phyloP scores from a whole-genome alignment of 2,888 invertebrate genomes.

The Caradrina kadenii region DNA sequence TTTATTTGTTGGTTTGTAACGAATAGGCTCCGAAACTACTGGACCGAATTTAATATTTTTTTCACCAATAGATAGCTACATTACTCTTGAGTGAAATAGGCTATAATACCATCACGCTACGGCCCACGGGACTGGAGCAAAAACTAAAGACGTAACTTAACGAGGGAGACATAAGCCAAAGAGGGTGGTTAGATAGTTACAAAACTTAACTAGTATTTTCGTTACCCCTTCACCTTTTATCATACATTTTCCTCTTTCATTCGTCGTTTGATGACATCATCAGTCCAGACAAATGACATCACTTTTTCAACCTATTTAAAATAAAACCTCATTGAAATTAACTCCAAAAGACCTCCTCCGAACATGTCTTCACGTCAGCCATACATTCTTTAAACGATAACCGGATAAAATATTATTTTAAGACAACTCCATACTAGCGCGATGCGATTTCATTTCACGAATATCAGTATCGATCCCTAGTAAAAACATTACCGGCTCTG shows the following conservation, averaged over 20 bases:
- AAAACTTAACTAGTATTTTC: not conserved
- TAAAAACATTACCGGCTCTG: too few species aligned
- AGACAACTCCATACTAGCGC: slow-evolving; percentile 1
- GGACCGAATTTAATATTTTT: too few species aligned
- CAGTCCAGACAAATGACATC: slow-evolving; percentile 41
- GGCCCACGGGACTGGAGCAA: too few species aligned
- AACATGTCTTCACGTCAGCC: slow-evolving; percentile 60
- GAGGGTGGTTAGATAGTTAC: not conserved
- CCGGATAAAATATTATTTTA: slow-evolving; percentile 53
- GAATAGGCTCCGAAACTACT: too few species aligned
- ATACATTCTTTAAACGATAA: slow-evolving; percentile 65
- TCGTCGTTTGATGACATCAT: slow-evolving; percentile 20
- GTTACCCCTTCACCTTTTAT: not conserved
- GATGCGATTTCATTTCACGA: not conserved
- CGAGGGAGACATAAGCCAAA: too few species aligned
- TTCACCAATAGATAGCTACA: too few species aligned
- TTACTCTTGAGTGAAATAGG: too few species aligned
- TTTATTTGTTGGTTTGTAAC: too few species aligned
- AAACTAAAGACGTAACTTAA: too few species aligned
- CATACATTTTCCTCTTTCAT: not conserved
- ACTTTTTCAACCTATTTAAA: slow-evolving; percentile 21
- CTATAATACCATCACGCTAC: too few species aligned
- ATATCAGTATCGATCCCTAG: too few species aligned
- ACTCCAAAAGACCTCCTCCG: slow-evolving; percentile 34
- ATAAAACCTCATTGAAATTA: slow-evolving; percentile 52